These are phyloP conservation scores for Pogona vitticeps DNA, from an alignment of 2,113 vertebrate species.

Conservation along the genomic window DNA sequence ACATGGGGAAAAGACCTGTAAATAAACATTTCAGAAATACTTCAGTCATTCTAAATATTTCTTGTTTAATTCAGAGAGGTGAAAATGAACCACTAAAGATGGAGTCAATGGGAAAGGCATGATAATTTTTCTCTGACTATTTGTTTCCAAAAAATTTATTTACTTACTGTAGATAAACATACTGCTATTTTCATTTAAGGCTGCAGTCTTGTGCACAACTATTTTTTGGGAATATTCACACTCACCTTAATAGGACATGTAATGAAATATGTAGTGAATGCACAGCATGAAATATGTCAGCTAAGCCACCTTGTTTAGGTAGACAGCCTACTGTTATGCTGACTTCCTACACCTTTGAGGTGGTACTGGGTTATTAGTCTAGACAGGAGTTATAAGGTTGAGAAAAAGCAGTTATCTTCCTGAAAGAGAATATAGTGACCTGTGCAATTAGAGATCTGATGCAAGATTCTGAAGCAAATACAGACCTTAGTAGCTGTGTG, in stretches of 20 bases:
- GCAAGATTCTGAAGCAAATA: background rate
- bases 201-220: background rate
- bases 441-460: background rate
- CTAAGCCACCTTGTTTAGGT: slow-evolving; percentile 17
- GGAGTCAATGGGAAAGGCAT: background rate
- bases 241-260: background rate
- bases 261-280: background rate
- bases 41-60: background rate
- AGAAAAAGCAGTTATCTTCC: background rate
- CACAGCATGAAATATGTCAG: background rate
- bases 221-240: background rate
- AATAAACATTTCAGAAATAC: background rate
- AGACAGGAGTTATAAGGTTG: slow-evolving; percentile 25
- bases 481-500: background rate
- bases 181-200: background rate
- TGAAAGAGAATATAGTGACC: background rate
- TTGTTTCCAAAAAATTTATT: too few relatives aligned
- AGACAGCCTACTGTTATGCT: slow-evolving; percentile 30
- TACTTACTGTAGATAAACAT: background rate
- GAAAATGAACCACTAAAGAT: background rate
- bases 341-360: slow-evolving; percentile 1
- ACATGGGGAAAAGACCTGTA: background rate
- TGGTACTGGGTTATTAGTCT: slow-evolving; percentile 14
- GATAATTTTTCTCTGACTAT: too few relatives aligned
- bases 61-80: background rate